Conservation (phyloP, 2,888 invertebrate genomes). For the Cyrtodaria siliqua region DNA sequence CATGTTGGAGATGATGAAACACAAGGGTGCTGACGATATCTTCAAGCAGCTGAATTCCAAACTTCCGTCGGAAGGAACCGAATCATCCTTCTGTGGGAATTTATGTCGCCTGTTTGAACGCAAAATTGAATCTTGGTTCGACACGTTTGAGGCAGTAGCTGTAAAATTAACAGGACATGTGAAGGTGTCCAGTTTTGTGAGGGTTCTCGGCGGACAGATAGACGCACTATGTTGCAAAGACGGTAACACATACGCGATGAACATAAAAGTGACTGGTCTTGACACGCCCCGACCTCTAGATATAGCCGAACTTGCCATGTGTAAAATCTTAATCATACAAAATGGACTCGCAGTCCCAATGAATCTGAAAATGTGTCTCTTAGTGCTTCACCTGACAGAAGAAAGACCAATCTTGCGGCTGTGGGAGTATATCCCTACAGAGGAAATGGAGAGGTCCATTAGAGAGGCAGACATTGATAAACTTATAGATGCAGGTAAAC, state of each 20-base stretch:
- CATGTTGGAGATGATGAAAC: constrained; percentile 66
- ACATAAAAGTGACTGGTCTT: constrained; percentile 76
- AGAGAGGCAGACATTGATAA: constrained; percentile 77
- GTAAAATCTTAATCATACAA: constrained; percentile 77
- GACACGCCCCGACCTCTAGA: constrained; percentile 78
- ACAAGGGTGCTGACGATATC: constrained; percentile 74
- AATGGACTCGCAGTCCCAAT: constrained; percentile 75
- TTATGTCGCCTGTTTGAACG: constrained; percentile 75
- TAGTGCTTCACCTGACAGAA: constrained; percentile 73
- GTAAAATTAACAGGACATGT: constrained; percentile 77
- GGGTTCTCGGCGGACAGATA: constrained; percentile 76
- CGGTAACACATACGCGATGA: constrained; percentile 70
- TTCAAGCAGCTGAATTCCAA: constrained; percentile 62
- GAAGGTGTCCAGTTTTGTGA: constrained; percentile 77
- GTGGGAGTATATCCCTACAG: constrained; percentile 75
- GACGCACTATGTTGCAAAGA: constrained; percentile 71
- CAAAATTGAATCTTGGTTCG: constrained; percentile 77
- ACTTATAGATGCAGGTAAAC: constrained; percentile 78
- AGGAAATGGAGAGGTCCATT: constrained; percentile 76
- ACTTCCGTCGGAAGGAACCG: constrained; percentile 31
- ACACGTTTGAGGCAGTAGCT: constrained; percentile 76
- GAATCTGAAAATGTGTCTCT: constrained; percentile 67
- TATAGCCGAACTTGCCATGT: constrained; percentile 76
- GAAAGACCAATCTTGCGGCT: constrained; percentile 76
- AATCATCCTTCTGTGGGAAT: constrained; percentile 69